Evolutionary conservation across 64 coral and sea anemone species (phyloP), one percentile per base, ranked within the genome.

Genomic region (Stylophora pistillata): DNA sequence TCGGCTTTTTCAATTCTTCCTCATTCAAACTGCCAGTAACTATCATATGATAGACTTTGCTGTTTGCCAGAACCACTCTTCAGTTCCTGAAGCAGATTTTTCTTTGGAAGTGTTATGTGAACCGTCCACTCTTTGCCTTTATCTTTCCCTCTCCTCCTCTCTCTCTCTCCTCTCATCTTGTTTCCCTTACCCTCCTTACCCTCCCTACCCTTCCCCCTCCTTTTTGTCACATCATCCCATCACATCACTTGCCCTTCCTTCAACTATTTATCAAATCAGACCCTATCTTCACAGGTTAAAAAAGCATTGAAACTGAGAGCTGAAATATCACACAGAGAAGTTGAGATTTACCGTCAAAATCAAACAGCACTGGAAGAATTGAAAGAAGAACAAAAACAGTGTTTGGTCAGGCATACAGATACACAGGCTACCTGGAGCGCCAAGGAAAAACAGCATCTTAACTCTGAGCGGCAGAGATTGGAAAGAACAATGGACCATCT

Each of bases 401-500:
- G 56, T 77, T 47, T 92, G 17, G 58, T 14, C 10, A 74, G 20
- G 3, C 72, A 77, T 7, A 86, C 25, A 13, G 81, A 92, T 33
- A 76, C 69, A 9, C 78, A 10, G 16, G 18, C 58, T 9, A 1
- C 72, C 16, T 77, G 37, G 79, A 77, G 74, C 32, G 30, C 64
- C 0, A 76, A 63, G 74, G 90, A 92, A 86, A 92, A 56, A 54
- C 90, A 92, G 18, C 34, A 28, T 56, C 71, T 86, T 30, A 92
- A 70, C 53, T 2, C 82, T 31, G 90, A 92, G 10, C 74, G 82
- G 78, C 72, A 78, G 59, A 77, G 90, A 55, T 11, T 92, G n/a
- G 81, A 92, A 62, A 58, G 90, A 62, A 60, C 90, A 78, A 64
- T 31, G 23, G 90, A 74, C 12, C 90, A 92, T 74, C 55, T 92